Evolutionary conservation across 2,797 vertebrate genomes (phyloP), one percentile per base, ranked within the genome.

Genomic region (Lithobates sylvaticus): DNA sequence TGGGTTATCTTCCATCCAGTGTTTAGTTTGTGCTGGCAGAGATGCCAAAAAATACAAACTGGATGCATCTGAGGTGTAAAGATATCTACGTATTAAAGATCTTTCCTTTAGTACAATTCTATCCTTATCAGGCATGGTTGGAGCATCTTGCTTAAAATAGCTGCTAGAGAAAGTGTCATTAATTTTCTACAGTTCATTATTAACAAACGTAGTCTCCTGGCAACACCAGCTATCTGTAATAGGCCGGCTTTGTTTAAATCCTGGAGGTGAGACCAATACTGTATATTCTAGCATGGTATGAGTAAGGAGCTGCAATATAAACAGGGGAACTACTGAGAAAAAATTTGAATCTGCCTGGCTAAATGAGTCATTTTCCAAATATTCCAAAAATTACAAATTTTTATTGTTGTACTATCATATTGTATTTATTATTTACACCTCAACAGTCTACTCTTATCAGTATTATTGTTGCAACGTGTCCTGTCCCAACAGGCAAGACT

Each of bases 121-220:
- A 44, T 44, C n/a, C n/a, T 81, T 29, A 32, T 47, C 23, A 47
- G 34, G 26, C 36, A 8, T 3, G 76, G 39, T 68, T 69, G 44
- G 34, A 72, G 64, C 13, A 21, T 68, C 72, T 6, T n/a, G 21
- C 64, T 69, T 67, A 12, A 32, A 79, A 61, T 77, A 71, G 50
- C 71, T 76, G 64, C 65, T 72, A 54, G 73, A 82, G 78, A 69
- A 90, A 91, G 91, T 90, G 34, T 89, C 90, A 91, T 93, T 93
- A 88, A 92, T 92, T 92, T 92, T 89, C 89, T 91, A 84, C 88
- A 90, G 86, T 92, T 93, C 88, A 86, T 92, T 92, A 91, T 91
- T 91, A 91, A 85, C 87, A 91, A 90, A 91, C 90, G 90, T 92
- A 89, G 90, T 92, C 89, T 91, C 91, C 83, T 92, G 89, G 91